phyloP scores from a whole-genome alignment of 2,888 invertebrate species.

The Tinea semifulvella region DNA sequence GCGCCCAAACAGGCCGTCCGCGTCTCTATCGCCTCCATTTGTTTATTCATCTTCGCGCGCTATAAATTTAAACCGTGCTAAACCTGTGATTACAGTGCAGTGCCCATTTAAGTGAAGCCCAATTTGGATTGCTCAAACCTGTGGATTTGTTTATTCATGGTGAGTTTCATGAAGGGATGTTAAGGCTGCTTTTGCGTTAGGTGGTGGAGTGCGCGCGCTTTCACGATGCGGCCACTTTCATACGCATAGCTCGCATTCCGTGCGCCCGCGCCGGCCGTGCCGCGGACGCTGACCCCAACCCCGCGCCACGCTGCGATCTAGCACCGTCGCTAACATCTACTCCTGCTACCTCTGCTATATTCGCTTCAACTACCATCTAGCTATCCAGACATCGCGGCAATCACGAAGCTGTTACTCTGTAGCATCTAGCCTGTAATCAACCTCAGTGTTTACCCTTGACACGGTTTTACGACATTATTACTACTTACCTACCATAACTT shows the following conservation, averaged over 20 bases:
- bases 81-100: constrained; percentile 20
- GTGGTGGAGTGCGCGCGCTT: constrained; percentile 57
- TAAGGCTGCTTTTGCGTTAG: constrained; percentile 25
- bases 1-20: constrained; percentile 27
- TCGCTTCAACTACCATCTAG: background rate
- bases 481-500: too few relatives aligned
- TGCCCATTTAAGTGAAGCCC: constrained; percentile 51
- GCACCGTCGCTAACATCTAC: constrained; percentile 4
- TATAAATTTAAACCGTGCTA: constrained; percentile 5
- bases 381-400: too few relatives aligned
- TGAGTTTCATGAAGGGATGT: constrained; percentile 37
- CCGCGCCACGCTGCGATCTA: constrained; percentile 33
- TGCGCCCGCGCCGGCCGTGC: constrained; percentile 54
- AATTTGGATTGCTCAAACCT: constrained; percentile 48
- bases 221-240: constrained; percentile 65
- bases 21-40: background rate
- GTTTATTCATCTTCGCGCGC: constrained; percentile 1
- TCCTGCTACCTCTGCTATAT: background rate
- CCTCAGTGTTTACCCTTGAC: too few relatives aligned
- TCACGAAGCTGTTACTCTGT: too few relatives aligned
- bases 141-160: constrained; percentile 46
- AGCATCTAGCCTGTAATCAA: too few relatives aligned
- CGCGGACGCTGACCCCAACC: constrained; percentile 63
- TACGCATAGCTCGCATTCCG: constrained; percentile 65
- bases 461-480: too few relatives aligned